Base-by-base conservation (phyloP, 1,140 invertebrate species). In the Solenopsis fugax region DNA sequence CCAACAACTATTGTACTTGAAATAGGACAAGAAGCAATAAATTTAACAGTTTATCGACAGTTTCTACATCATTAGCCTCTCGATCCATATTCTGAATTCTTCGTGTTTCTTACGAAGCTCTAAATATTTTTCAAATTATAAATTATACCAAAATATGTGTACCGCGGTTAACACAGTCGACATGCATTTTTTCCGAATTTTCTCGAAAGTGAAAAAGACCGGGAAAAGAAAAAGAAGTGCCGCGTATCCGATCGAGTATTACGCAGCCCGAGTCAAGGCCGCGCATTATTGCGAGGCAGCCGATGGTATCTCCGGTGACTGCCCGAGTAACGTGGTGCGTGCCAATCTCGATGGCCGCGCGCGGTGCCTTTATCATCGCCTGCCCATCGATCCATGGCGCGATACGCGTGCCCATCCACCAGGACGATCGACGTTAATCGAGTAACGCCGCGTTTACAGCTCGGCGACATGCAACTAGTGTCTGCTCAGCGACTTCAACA, bases 381-480 rank as follows among this genome's bases (percentile, higher is more conserved):
- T 34, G 85, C 80, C 24, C 87, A 89, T 88, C 88, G 87, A 89
- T 89, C 87, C 87, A 16, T 72, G 34, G 87, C 58, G 56, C 88
- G 88, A 89, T 89, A 89, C 72, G 65, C 64, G 52, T 67, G 87
- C 73, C 52, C 73, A 88, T 88, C 72, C 75, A 88, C 60, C 52
- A 88, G 86, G 88, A 84, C 85, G 88, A 87, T 90, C 85, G 85
- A 90, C 77, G 76, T 89, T 90, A 89, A 90, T 90, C 89, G 88
- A 89, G 88, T 82, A 89, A 87, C 88, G 88, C 67, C 88, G 72
- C 88, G 85, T 90, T 87, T 90, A 90, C 89, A 87, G 88, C 89
- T 87, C 78, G 80, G 85, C 77, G 77, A 90, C 89, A 90, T 87
- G 89, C 89, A 89, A 90, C 89, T 89, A 89, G 89, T 84, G 88